phyloP scores from a whole-genome alignment of 2,888 invertebrate genomes.

The Protonemura montana region DNA sequence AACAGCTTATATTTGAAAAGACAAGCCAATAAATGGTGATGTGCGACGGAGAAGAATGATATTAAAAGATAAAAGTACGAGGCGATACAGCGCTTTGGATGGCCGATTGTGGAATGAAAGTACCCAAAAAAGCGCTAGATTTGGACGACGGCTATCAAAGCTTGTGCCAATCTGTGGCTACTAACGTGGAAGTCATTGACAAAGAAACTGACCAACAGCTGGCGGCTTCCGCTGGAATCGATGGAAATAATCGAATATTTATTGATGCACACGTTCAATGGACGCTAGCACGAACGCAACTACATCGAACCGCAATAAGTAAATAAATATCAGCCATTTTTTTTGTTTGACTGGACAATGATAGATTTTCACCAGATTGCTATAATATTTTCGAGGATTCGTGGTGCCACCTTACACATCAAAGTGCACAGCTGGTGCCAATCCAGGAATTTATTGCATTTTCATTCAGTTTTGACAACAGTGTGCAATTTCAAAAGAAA shows the following conservation, averaged over 20 bases:
- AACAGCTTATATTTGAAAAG: not conserved
- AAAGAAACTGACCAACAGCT: not conserved
- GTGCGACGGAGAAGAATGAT: not conserved
- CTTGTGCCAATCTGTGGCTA: not conserved
- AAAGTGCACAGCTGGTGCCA: not conserved
- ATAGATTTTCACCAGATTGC: not conserved
- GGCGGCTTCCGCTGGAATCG: not conserved
- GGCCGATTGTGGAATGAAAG: not conserved
- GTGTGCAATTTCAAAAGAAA: not conserved
- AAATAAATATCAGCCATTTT: not conserved
- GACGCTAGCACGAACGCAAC: no score
- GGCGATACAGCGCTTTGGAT: not conserved
- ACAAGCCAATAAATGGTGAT: not conserved
- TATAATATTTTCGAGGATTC: not conserved
- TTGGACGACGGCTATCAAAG: not conserved
- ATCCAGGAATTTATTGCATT: not conserved
- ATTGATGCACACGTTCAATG: not conserved
- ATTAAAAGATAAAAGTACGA: not conserved
- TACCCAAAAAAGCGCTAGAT: not conserved
- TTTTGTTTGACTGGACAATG: not conserved
- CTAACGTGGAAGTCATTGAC: not conserved
- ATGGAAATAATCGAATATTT: not conserved
- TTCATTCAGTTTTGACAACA: constrained; percentile 12
- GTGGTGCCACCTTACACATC: not conserved
- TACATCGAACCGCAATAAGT: no score